Base-by-base conservation (phyloP, 1,140 invertebrate species). In the Hermetia illucens region DNA sequence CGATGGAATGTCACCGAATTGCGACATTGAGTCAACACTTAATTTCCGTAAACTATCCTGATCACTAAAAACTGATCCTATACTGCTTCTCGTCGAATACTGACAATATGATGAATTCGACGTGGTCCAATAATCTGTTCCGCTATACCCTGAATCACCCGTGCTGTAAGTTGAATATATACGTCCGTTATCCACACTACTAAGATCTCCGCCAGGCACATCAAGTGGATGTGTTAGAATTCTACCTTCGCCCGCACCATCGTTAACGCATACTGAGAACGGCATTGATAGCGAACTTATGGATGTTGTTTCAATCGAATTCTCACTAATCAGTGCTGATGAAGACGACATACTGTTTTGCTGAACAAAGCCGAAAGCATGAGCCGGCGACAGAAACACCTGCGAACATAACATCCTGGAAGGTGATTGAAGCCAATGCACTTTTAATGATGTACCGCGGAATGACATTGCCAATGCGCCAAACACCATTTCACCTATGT, bases 401-500 rank as follows among this genome's bases (percentile, higher is more conserved):
- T 82, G 77, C 16, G 77, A 77, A 45, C 79, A 72, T 63, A 83
- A 71, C 16, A 83, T 57, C 27, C 76, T 70, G 3, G 70, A 64
- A 17, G 84, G 82, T 27, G 74, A 71, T 48, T 75, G 72, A 49
- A 89, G 67, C 45, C 71, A 73, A 51, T 83, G 80, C 21, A 83
- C 77, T 69, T 90, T 90, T 22, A 85, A 68, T n/a, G 82, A 78
- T 5, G 81, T 74, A 31, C 83, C 86, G 50, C 75, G 75, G 61
- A 77, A 88, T 41, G 82, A 82, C 76, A 91, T 82, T 1, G 83
- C 79, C 20, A 86, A 81, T 3, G 83, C 78, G 3, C 88, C 88
- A 59, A 91, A 91, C 47, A 90, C 77, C 78, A 91, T 84, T 70
- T 91, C 88, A 44, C 82, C 80, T 45, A 91, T 62, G 21, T 76